A percentile compares a stretch with the other conserved stretches of the same genome.
Conservation (phyloP, 2,888 invertebrate genomes). For the Folsomia manolachei region DNA sequence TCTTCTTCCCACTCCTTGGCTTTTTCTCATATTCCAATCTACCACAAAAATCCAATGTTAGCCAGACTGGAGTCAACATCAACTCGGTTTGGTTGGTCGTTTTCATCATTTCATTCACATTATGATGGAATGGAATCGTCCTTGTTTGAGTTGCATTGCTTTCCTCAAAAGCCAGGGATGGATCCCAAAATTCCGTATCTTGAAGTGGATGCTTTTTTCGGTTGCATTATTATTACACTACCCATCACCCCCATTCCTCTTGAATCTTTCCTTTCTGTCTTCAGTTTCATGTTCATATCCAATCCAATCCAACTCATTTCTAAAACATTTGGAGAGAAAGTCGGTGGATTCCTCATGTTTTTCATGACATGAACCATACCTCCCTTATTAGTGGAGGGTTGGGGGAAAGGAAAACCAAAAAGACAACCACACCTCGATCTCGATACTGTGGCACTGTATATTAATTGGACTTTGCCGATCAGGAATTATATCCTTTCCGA, state of each 20-base stretch:
- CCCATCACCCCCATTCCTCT: not conserved
- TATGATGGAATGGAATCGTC: not conserved
- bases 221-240: not conserved
- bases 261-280: not conserved
- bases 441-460: too few relatives aligned
- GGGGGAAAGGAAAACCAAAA: not conserved
- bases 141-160: not conserved
- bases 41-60: too few relatives aligned
- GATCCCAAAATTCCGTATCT: too few relatives aligned
- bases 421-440: too few relatives aligned
- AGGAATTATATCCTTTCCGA: too few relatives aligned
- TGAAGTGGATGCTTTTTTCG: not conserved
- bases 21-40: too few relatives aligned
- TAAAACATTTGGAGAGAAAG: not conserved
- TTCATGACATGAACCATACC: not conserved
- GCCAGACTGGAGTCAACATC: not conserved
- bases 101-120: not conserved
- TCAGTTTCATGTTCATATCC: not conserved
- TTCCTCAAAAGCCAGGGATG: too few relatives aligned
- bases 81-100: too few relatives aligned
- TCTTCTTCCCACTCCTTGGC: not conserved
- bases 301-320: not conserved
- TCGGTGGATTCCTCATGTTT: not conserved
- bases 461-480: too few relatives aligned
- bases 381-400: not conserved